These are phyloP conservation scores for Altica lythri DNA, from an alignment of 2,888 invertebrate species.

Conservation along the genomic window DNA sequence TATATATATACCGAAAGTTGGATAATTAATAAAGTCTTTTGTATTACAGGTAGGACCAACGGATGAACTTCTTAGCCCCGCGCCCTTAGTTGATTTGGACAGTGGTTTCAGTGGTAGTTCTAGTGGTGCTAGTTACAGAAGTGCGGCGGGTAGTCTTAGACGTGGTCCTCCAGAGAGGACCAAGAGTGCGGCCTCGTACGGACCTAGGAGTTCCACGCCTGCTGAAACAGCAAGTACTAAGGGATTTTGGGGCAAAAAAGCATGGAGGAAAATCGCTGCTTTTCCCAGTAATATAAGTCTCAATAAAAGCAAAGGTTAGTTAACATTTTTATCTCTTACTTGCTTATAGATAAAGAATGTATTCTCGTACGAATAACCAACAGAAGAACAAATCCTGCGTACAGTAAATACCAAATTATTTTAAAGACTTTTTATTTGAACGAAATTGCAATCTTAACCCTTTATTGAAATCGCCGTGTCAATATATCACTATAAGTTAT, in stretches of 20 bases:
- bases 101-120: conserved; percentile 85
- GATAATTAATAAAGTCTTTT: too few species aligned
- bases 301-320: conserved; percentile 69
- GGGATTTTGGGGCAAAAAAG: conserved; percentile 75
- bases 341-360: too few species aligned
- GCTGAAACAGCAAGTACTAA: conserved; percentile 48
- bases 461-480: too few species aligned
- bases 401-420: too few species aligned
- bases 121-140: conserved; percentile 75
- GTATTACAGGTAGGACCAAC: too few species aligned
- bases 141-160: conserved; percentile 68
- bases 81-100: conserved; percentile 69
- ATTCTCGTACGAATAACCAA: too few species aligned
- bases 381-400: too few species aligned
- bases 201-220: conserved; percentile 41
- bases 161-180: conserved; percentile 49
- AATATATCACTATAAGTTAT: too few species aligned
- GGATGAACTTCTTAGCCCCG: conserved; percentile 73
- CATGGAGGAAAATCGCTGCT: conserved; percentile 78
- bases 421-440: too few species aligned
- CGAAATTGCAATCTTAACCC: too few species aligned
- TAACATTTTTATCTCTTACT: neutral
- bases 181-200: conserved; percentile 51
- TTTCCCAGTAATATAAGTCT: conserved; percentile 73
- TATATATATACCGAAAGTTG: too few species aligned